phyloP scores from a whole-genome alignment of 2,888 invertebrate species.

The Margaritifera margaritifera region DNA sequence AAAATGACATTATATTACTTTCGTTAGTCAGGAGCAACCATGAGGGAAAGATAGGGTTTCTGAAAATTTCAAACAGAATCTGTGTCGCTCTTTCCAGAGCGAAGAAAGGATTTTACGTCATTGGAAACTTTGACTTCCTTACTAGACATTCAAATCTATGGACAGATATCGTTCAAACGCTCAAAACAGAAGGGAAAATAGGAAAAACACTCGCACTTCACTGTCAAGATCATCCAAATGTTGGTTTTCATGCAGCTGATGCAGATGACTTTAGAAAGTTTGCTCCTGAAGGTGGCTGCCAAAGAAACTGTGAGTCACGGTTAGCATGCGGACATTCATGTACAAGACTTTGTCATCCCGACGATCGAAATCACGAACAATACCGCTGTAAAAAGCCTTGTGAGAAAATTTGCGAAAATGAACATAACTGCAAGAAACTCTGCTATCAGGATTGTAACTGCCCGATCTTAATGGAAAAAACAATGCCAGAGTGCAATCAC shows the following conservation, averaged over 20 bases:
- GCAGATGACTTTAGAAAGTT: slow-evolving; percentile 28
- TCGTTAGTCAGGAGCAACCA: slow-evolving; percentile 68
- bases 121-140: slow-evolving; percentile 66
- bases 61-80: slow-evolving; percentile 51
- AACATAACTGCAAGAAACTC: slow-evolving; percentile 25
- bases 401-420: slow-evolving; percentile 12
- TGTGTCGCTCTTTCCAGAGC: no score
- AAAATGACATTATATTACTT: slow-evolving; percentile 69
- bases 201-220: slow-evolving; percentile 31
- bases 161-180: slow-evolving; percentile 17
- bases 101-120: slow-evolving; percentile 63
- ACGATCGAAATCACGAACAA: slow-evolving; percentile 32
- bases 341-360: slow-evolving; percentile 16
- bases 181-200: slow-evolving; percentile 1
- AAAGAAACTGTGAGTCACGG: slow-evolving; percentile 32
- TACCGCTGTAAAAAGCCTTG: slow-evolving; percentile 15
- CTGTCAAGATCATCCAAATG: slow-evolving; percentile 52
- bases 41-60: slow-evolving; percentile 59
- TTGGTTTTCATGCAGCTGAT: slow-evolving; percentile 3
- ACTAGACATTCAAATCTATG: slow-evolving; percentile 21
- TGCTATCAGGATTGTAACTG: slow-evolving; percentile 63
- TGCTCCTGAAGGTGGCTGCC: slow-evolving; percentile 43
- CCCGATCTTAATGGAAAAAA: slow-evolving; percentile 1
- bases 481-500: no score
- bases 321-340: slow-evolving; percentile 43